phyloP scores from a whole-genome alignment of 2,888 invertebrate genomes.

The Punctoribates punctum region DNA sequence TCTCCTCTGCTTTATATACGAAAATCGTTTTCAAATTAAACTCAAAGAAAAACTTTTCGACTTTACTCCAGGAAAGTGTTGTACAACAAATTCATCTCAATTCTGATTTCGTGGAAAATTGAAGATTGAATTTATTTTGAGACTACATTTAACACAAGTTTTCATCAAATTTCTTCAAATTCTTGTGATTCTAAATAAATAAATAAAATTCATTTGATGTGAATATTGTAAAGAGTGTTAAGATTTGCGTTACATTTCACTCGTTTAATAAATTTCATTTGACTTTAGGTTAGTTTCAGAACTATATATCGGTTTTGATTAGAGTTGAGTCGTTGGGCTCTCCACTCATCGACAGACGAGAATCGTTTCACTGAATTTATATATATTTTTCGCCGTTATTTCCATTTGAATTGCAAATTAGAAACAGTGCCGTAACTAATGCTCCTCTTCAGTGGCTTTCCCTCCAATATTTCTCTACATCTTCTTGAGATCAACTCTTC shows the following conservation, averaged over 20 bases:
- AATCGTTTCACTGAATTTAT: slow-evolving; percentile 22
- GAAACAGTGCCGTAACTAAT: slow-evolving; percentile 12
- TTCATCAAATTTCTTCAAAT: too few relatives aligned
- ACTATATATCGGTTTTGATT: not conserved
- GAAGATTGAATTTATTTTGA: not conserved
- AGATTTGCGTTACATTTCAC: not conserved
- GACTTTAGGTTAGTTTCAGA: not conserved
- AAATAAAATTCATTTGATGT: too few relatives aligned
- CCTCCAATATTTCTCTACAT: not conserved
- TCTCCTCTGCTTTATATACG: not conserved
- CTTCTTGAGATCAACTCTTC: slow-evolving; percentile 6
- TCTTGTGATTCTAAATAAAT: too few relatives aligned
- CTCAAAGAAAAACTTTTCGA: not conserved
- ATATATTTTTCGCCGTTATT: not conserved
- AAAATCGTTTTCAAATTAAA: not conserved
- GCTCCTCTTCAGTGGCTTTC: not conserved
- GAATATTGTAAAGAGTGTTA: too few relatives aligned
- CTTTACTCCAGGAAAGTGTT: too few relatives aligned
- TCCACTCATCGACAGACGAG: slow-evolving; percentile 11
- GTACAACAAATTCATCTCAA: not conserved
- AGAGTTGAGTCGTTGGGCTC: not conserved
- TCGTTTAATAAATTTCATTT: not conserved
- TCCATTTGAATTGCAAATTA: slow-evolving; percentile 31
- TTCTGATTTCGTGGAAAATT: not conserved
- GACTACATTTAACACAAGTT: too few relatives aligned